Conservation (phyloP, 2,113 vertebrate genomes). For the Saguinus midas region DNA sequence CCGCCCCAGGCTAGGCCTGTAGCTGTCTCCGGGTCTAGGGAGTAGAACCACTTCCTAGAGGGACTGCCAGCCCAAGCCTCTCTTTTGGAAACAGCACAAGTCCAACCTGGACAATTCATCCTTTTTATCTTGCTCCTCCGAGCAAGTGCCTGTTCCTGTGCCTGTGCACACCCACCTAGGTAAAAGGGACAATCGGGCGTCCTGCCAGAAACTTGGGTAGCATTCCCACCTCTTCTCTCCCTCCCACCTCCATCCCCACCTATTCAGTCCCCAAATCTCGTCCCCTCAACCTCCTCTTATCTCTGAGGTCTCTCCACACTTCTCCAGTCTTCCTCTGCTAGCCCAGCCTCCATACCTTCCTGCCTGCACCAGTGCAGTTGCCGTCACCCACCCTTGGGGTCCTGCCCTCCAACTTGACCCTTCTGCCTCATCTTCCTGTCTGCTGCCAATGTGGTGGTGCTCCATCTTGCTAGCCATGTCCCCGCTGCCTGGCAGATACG, state of each 20-base stretch:
- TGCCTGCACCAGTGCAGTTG: not conserved
- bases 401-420: not conserved
- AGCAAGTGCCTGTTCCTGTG: not conserved
- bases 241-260: not conserved
- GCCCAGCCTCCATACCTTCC: not conserved
- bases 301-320: no score
- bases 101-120: not conserved
- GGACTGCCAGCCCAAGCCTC: not conserved
- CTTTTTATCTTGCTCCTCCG: not conserved
- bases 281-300: not conserved
- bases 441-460: not conserved
- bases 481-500: not conserved
- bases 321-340: not conserved
- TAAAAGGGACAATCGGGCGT: not conserved
- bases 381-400: not conserved
- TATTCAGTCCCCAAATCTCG: not conserved
- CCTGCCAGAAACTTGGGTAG: not conserved
- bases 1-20: not conserved
- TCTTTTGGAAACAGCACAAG: not conserved
- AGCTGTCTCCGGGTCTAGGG: not conserved
- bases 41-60: accelerated
- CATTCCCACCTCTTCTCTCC: not conserved
- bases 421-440: not conserved
- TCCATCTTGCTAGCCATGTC: not conserved
- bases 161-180: not conserved